Percentiles rank a stretch among this genome's conserved stretches.
These are phyloP conservation scores for Dysmachus trigonus DNA, from an alignment of 2,888 invertebrate genomes.

Conservation along the genomic window DNA sequence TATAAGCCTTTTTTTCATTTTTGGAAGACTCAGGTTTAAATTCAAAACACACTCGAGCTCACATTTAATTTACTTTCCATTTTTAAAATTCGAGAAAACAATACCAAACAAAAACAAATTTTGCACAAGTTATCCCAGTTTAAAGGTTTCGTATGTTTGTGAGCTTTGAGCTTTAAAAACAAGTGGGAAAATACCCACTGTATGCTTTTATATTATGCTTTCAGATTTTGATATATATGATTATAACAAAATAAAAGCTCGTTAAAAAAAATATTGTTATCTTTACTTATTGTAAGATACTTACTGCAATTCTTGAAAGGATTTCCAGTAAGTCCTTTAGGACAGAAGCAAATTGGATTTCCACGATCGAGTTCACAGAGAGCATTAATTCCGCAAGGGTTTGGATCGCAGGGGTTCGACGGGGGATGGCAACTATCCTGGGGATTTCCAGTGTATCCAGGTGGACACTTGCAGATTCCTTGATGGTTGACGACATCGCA, in stretches of 20 bases:
- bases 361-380: slow-evolving; percentile 85
- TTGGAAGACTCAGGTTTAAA: no score
- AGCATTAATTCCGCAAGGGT: slow-evolving; percentile 88
- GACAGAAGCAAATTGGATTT: slow-evolving; percentile 88
- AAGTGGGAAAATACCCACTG: no score
- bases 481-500: slow-evolving; percentile 84
- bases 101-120: no score
- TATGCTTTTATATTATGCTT: no score
- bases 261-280: no score
- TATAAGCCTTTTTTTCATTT: no score
- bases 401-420: slow-evolving; percentile 81
- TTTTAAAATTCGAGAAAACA: no score
- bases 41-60: no score
- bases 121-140: no score
- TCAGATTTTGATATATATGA: not conserved
- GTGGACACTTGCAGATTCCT: slow-evolving; percentile 82
- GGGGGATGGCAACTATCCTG: slow-evolving; percentile 75
- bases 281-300: slow-evolving; percentile 62
- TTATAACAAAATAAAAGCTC: not conserved
- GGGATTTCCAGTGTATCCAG: slow-evolving; percentile 84
- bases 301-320: slow-evolving; percentile 90
- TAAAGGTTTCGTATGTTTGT: no score
- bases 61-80: no score
- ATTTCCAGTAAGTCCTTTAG: slow-evolving; percentile 89
- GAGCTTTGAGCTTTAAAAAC: no score